These are phyloP conservation scores for Lophura nycthemera DNA, from an alignment of 2,113 vertebrate genomes.

Conservation along the genomic window DNA sequence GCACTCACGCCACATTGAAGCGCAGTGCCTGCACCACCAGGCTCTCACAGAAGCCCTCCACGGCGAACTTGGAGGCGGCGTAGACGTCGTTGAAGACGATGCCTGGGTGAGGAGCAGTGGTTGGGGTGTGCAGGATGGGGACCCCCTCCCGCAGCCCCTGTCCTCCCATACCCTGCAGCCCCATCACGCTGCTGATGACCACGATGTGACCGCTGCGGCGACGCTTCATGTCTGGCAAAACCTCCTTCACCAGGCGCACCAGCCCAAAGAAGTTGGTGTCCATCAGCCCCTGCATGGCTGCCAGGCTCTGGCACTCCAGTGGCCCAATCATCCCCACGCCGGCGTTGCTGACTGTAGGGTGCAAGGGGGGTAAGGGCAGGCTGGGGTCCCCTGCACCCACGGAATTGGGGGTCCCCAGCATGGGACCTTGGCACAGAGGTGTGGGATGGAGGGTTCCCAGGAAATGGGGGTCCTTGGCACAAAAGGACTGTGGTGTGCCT, in stretches of 20 bases:
- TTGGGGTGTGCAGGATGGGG: rapidly evolving
- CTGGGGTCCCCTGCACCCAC: neutral
- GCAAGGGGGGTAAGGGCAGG: rapidly evolving
- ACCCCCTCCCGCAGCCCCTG: rapidly evolving
- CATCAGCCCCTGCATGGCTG: conserved; percentile 75
- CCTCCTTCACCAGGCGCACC: conserved; percentile 78
- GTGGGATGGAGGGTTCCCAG: no score
- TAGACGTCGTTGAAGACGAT: conserved; percentile 81
- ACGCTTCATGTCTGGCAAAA: conserved; percentile 82
- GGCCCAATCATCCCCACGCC: conserved; percentile 83
- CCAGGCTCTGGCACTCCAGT: conserved; percentile 80
- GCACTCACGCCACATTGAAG: conserved; percentile 81
- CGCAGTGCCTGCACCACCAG: conserved; percentile 78
- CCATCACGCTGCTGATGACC: conserved; percentile 83
- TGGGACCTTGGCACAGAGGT: no score
- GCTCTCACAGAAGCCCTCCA: conserved; percentile 85
- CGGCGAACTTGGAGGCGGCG: conserved; percentile 79
- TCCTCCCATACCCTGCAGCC: conserved; percentile 73
- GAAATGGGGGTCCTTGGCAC: neutral
- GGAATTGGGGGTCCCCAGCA: neutral
- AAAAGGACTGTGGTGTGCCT: neutral
- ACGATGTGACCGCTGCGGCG: conserved; percentile 75
- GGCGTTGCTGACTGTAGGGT: conserved; percentile 80
- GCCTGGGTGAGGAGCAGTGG: neutral
- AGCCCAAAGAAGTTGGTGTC: conserved; percentile 83